A percentile compares a stretch with the other conserved stretches of the same genome.
Evolutionary conservation across 2,113 vertebrate species (phyloP).

Genomic region (Vulpes vulpes): DNA sequence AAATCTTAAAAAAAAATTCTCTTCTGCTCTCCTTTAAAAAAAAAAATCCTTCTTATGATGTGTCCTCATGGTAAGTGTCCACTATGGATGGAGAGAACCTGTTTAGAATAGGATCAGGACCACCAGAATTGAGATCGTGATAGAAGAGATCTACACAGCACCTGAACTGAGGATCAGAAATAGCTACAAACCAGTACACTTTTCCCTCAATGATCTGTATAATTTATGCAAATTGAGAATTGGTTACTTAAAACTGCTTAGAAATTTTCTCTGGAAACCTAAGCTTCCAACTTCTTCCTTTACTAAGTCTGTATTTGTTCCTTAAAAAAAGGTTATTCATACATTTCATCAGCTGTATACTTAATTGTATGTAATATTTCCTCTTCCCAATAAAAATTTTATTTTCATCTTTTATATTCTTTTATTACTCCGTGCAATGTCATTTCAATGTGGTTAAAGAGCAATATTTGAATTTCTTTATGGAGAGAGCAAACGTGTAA

Average conservation of each 20-base stretch:
- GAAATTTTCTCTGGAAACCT: slow-evolving; percentile 59
- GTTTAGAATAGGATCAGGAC: neutral
- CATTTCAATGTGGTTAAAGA: slow-evolving; percentile 49
- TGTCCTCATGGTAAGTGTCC: neutral
- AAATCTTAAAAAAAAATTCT: too few relatives aligned
- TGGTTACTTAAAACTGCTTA: slow-evolving; percentile 29
- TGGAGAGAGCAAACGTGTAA: neutral
- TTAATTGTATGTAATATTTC: slow-evolving; percentile 13
- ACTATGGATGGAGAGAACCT: neutral
- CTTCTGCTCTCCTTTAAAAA: too few relatives aligned
- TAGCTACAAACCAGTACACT: neutral
- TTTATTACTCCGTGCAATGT: slow-evolving; percentile 9
- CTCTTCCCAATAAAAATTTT: slow-evolving; percentile 60
- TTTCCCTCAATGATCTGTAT: slow-evolving; percentile 18
- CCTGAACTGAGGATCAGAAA: slow-evolving; percentile 13
- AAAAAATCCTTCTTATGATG: neutral
- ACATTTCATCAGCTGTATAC: neutral
- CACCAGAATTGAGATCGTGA: neutral
- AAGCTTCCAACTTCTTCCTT: slow-evolving; percentile 45
- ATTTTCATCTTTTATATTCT: slow-evolving; percentile 66
- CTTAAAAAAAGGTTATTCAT: slow-evolving; percentile 55
- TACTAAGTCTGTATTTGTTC: slow-evolving; percentile 47
- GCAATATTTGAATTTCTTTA: slow-evolving; percentile 56
- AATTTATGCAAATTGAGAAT: slow-evolving; percentile 14
- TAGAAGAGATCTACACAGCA: neutral